phyloP scores from a whole-genome alignment of 2,113 vertebrate genomes.

The Tylochromis polylepis region DNA sequence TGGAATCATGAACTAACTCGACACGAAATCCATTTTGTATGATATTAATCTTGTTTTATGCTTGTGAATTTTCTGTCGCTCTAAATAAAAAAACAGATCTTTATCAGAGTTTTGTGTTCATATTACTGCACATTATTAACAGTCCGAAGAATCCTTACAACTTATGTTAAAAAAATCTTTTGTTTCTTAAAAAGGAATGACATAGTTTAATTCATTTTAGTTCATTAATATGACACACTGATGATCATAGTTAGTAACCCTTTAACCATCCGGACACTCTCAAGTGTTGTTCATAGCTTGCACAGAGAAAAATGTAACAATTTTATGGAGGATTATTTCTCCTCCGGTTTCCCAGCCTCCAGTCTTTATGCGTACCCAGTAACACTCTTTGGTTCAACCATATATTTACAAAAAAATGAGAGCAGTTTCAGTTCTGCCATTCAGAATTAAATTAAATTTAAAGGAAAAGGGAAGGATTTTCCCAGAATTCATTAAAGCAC shows the following conservation, averaged over 20 bases:
- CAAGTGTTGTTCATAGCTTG: too few relatives aligned
- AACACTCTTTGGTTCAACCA: background rate
- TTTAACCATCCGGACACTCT: too few relatives aligned
- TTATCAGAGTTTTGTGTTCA: background rate
- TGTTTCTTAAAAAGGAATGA: too few relatives aligned
- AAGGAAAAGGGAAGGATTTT: background rate
- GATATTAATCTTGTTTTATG: fast-evolving
- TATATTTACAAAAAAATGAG: background rate
- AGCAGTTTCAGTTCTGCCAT: background rate
- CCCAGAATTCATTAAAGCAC: background rate
- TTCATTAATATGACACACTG: too few relatives aligned
- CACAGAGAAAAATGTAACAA: too few relatives aligned
- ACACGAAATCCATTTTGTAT: background rate
- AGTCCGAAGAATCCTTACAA: too few relatives aligned
- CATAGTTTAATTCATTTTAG: too few relatives aligned
- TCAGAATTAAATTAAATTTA: background rate
- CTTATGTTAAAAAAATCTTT: too few relatives aligned
- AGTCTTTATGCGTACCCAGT: too few relatives aligned
- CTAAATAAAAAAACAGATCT: background rate
- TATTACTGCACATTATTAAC: background rate
- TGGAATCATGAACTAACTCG: fast-evolving
- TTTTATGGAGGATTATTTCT: too few relatives aligned
- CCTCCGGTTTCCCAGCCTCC: too few relatives aligned
- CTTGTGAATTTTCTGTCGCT: background rate
- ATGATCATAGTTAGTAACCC: too few relatives aligned